Percentiles rank a stretch among this genome's conserved stretches.
phyloP scores from a whole-genome alignment of 2,888 invertebrate genomes.

The Globia sparganii region DNA sequence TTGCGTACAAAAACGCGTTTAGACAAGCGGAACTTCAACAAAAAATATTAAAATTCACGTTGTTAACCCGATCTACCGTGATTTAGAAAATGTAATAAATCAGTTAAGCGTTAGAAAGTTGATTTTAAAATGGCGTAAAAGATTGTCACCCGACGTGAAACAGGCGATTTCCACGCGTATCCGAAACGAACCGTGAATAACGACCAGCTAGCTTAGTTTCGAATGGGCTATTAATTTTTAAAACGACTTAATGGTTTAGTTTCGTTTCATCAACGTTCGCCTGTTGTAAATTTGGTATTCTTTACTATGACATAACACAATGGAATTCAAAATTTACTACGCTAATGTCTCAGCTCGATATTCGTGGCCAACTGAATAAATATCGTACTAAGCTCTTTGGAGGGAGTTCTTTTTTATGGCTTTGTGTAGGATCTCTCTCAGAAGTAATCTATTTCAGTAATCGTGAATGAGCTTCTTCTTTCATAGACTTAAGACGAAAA shows the following conservation, averaged over 20 bases:
- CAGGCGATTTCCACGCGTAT: constrained; percentile 70
- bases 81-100: constrained; percentile 57
- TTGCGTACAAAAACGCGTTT: constrained; percentile 25
- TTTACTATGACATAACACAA: constrained; percentile 34
- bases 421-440: constrained; percentile 17
- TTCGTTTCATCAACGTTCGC: constrained; percentile 45
- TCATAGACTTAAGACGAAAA: constrained; percentile 5
- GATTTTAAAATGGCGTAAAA: constrained; percentile 71
- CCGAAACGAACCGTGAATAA: constrained; percentile 69
- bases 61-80: constrained; percentile 29
- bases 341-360: constrained; percentile 12
- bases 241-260: constrained; percentile 55
- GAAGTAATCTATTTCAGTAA: constrained; percentile 13
- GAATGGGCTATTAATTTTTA: constrained; percentile 64
- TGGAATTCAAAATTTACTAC: constrained; percentile 40
- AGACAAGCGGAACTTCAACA: constrained; percentile 9
- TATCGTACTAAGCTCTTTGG: constrained; percentile 34
- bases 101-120: constrained; percentile 68
- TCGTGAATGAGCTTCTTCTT: constrained; percentile 16
- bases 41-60: constrained; percentile 5
- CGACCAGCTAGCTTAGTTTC: constrained; percentile 59
- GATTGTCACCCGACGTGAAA: constrained; percentile 73
- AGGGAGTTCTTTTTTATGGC: constrained; percentile 11
- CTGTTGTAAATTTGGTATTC: constrained; percentile 37
- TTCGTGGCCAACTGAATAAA: constrained; percentile 35